Percentiles rank a stretch among this genome's conserved stretches.
Evolutionary conservation across 2,888 invertebrate genomes (phyloP).

Genomic region (Leptopilina syphax): DNA sequence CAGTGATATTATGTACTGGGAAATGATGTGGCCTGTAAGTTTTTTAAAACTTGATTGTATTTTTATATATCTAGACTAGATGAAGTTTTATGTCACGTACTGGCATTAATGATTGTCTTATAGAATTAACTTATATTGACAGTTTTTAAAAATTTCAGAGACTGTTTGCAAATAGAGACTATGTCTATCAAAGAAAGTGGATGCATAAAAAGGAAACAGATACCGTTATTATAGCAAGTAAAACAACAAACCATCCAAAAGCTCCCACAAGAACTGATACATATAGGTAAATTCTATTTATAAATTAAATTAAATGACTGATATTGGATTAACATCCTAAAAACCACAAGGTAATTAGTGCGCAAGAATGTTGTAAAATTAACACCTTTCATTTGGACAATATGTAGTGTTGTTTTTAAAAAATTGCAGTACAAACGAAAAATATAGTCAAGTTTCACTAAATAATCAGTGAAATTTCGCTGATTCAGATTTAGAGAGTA

Average conservation of each 20-base stretch:
- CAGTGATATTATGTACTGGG: slow-evolving; percentile 91
- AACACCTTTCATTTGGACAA: no score
- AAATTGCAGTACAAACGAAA: no score
- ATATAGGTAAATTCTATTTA: slow-evolving; percentile 77
- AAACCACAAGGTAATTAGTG: background rate
- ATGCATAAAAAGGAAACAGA: slow-evolving; percentile 80
- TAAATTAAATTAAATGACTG: background rate
- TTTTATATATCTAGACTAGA: background rate
- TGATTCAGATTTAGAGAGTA: no score
- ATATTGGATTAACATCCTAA: no score
- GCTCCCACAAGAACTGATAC: slow-evolving; percentile 84
- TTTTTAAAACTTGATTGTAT: background rate
- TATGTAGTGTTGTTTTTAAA: no score
- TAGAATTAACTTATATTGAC: background rate
- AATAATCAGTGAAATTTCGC: no score
- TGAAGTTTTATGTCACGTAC: no score
- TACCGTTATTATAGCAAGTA: slow-evolving; percentile 83
- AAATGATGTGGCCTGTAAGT: slow-evolving; percentile 91
- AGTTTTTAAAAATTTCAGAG: slow-evolving; percentile 78
- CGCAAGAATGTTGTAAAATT: no score
- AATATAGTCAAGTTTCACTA: no score
- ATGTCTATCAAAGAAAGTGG: slow-evolving; percentile 85
- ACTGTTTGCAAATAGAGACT: slow-evolving; percentile 91
- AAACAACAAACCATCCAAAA: slow-evolving; percentile 84
- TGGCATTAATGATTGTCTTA: no score